phyloP scores from a whole-genome alignment of 2,797 vertebrate genomes.

The Petrocephalus schoutedeni region DNA sequence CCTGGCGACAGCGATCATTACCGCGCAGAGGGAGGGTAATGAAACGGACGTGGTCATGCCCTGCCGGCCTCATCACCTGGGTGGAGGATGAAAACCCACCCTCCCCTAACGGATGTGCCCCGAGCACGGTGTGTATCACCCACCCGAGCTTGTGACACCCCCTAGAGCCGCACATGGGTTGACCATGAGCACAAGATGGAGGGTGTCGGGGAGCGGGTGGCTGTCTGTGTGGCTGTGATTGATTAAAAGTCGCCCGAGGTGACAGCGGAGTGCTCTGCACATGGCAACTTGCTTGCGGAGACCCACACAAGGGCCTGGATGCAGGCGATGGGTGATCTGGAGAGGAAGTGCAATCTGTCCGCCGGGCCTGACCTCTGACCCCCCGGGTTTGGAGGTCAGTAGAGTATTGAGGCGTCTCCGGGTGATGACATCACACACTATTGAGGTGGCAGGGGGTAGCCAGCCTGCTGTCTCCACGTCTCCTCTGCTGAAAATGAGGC shows the following conservation, averaged over 20 bases:
- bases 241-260: background rate
- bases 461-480: background rate
- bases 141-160: background rate
- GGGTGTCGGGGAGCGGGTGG: background rate
- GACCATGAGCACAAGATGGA: too few relatives aligned
- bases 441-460: background rate
- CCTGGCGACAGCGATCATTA: background rate
- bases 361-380: background rate
- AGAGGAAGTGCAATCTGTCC: background rate
- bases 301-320: background rate
- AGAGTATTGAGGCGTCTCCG: background rate
- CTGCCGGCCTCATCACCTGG: background rate
- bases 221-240: background rate
- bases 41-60: constrained; percentile 62
- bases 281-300: background rate
- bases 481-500: background rate
- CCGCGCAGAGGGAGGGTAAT: constrained; percentile 51
- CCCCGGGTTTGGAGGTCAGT: background rate
- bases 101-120: background rate
- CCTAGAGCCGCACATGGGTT: background rate
- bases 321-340: background rate
- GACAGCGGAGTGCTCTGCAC: background rate
- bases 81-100: constrained; percentile 31
- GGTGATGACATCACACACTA: background rate
- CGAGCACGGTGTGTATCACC: background rate